Evolutionary conservation across 2,113 vertebrate genomes (phyloP), one percentile per base, ranked within the genome.

Genomic region (Callipepla californica): DNA sequence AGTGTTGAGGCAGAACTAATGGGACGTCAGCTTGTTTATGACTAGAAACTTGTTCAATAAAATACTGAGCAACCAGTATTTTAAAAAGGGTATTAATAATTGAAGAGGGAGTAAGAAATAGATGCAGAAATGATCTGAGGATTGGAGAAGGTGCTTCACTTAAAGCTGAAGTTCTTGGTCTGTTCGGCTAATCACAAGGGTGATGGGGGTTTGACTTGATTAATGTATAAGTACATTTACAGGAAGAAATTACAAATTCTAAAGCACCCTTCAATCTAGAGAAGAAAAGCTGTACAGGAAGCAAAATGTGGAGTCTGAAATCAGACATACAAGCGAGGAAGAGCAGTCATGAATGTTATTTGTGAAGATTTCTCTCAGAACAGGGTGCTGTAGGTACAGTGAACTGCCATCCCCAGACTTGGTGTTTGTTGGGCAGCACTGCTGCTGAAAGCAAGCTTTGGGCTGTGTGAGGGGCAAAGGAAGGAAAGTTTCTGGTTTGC

Each of bases 291-390:
- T 93, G 65, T 47, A 40, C 25, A 77, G 72, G 79, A 76, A 70
- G 42, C 19, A 42, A 9, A 80, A 79, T 73, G 63, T 91, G 36
- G 63, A 50, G 20, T 62, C 72, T 86, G 61, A 88, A 91, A 70
- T 83, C 88, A 91, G 82, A 16, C 22, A 48, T 85, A 73, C 62
- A 80, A 44, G 84, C 90, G 53, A 44, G 42, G 51, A 85, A 66
- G 79, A 80, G 50, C 30, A 38, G 19, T 36, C 30, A 61, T 66
- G 30, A 13, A 2, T 85, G 26, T 86, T 85, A 25, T 45, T 96
- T 90, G 74, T 90, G 85, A 87, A 63, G n/a, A 19, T 94, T 58
- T 92, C 25, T 95, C n/a, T 81, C 91, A 88, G 72, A 94, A 86
- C 85, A 55, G 16, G 38, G 42, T 47, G 68, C 57, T 74, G 70